These are phyloP conservation scores for Boloria euphrosyne DNA, from an alignment of 2,888 invertebrate species.

Conservation along the genomic window DNA sequence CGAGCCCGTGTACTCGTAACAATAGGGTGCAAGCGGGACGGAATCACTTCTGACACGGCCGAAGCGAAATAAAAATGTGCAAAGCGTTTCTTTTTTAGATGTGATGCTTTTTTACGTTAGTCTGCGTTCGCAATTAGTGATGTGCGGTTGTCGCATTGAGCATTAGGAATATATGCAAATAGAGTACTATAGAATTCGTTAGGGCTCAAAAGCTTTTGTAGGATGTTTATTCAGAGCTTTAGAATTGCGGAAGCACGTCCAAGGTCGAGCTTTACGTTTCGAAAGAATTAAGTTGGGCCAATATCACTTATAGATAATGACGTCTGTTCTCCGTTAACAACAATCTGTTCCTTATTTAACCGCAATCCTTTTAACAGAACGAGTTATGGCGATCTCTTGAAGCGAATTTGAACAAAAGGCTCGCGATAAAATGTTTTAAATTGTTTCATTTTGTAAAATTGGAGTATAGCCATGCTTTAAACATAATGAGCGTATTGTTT, in stretches of 20 bases:
- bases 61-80: slow-evolving; percentile 80
- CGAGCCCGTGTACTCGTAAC: slow-evolving; percentile 55
- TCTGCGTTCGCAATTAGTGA: slow-evolving; percentile 82
- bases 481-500: slow-evolving; percentile 45
- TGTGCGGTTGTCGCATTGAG: slow-evolving; percentile 74
- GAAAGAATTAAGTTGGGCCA: slow-evolving; percentile 46
- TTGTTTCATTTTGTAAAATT: slow-evolving; percentile 52
- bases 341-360: slow-evolving; percentile 55
- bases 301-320: slow-evolving; percentile 45
- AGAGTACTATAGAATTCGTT: slow-evolving; percentile 44
- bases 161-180: slow-evolving; percentile 74
- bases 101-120: slow-evolving; percentile 80
- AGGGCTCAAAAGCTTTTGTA: slow-evolving; percentile 62
- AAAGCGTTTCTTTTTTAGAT: slow-evolving; percentile 77
- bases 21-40: slow-evolving; percentile 75
- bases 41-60: slow-evolving; percentile 73
- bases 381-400: slow-evolving; percentile 60
- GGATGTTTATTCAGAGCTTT: slow-evolving; percentile 45
- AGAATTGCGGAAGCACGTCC: slow-evolving; percentile 64
- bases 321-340: slow-evolving; percentile 51
- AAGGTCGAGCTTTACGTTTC: slow-evolving; percentile 55
- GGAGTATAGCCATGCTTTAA: slow-evolving; percentile 42
- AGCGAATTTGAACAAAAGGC: slow-evolving; percentile 60
- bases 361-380: slow-evolving; percentile 67
- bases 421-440: slow-evolving; percentile 59